A percentile compares a stretch with the other conserved stretches of the same genome.
These are phyloP conservation scores for Platichthys stellatus DNA, from an alignment of 2,113 vertebrate genomes.

Conservation along the genomic window DNA sequence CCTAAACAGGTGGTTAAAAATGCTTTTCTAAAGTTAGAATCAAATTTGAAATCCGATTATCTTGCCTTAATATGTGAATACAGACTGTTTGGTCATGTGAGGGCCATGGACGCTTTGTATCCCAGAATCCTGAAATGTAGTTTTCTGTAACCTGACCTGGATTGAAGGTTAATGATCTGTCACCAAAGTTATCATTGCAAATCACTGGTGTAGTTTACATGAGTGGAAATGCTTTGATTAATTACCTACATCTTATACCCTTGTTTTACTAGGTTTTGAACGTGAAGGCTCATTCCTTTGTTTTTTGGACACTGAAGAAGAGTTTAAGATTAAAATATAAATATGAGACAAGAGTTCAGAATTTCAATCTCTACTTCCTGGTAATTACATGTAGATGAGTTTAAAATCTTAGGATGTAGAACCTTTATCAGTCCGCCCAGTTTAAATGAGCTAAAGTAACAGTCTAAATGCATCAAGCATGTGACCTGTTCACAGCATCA, in stretches of 20 bases:
- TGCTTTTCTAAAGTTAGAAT: not conserved
- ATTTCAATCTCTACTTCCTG: not conserved
- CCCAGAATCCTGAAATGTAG: too few relatives aligned
- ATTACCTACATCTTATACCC: not conserved
- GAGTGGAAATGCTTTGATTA: too few relatives aligned
- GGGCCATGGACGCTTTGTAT: too few relatives aligned
- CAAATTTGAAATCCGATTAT: slow-evolving; percentile 24
- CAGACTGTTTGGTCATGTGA: slow-evolving; percentile 15
- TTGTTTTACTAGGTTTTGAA: not conserved
- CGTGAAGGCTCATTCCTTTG: not conserved
- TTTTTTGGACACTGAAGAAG: not conserved
- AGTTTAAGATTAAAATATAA: not conserved
- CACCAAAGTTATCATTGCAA: too few relatives aligned
- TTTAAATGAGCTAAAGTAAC: not conserved
- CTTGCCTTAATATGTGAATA: slow-evolving; percentile 52
- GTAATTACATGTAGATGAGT: not conserved
- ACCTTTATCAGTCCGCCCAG: too few relatives aligned
- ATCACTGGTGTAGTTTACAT: too few relatives aligned
- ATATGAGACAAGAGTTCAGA: not conserved
- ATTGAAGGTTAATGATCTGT: too few relatives aligned
- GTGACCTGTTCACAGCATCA: too few relatives aligned
- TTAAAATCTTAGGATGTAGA: too few relatives aligned
- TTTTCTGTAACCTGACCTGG: too few relatives aligned
- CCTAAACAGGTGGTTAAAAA: not conserved
- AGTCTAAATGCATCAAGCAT: too few relatives aligned